Base-by-base conservation (phyloP, 1,140 invertebrate genomes). In the Sitodiplosis mosellana region DNA sequence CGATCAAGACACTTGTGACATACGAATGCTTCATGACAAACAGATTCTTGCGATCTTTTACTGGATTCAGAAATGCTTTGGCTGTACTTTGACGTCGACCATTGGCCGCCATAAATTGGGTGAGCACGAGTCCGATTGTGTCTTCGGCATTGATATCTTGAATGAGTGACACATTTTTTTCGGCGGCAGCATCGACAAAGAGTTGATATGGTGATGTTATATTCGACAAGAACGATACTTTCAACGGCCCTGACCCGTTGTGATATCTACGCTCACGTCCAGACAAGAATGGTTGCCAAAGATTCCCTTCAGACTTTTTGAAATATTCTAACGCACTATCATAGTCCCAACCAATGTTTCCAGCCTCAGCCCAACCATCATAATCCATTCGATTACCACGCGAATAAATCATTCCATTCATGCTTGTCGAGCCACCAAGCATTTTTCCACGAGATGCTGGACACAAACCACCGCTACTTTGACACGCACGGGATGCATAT, bases 321-420 rank as follows among this genome's bases (percentile, higher is more conserved):
- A 84, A 85, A 55, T 83, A 83, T 18, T 80, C 77, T 8, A 85
- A 65, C 51, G 88, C 78, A 18, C 59, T 55, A 61, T 77, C 69
- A 51, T 75, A 82, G 21, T 69, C 70, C 83, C 83, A 86, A 6
- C 75, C 74, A 12, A 65, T 59, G 55, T 72, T 73, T 7, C 72
- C 71, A 58, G 65, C 57, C 37, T 69, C 68, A 38, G 72, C 75
- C 85, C 86, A 89, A 41, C 64, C 60, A 46, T 77, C 70, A 48
- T 69, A 77, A 51, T 77, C 75, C 34, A 54, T 48, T 2, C 70
- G 70, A 55, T 84, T 78, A 4, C 81, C 83, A n/a, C 82, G 60
- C 0, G 79, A 73, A 59, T 84, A 83, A 46, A 81, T 74, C 78
- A 85, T 82, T 12, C 73, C 79, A 56, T 84, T 83, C 44, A 84